phyloP scores from a whole-genome alignment of 2,888 invertebrate genomes.

The Isoperla grammatica region DNA sequence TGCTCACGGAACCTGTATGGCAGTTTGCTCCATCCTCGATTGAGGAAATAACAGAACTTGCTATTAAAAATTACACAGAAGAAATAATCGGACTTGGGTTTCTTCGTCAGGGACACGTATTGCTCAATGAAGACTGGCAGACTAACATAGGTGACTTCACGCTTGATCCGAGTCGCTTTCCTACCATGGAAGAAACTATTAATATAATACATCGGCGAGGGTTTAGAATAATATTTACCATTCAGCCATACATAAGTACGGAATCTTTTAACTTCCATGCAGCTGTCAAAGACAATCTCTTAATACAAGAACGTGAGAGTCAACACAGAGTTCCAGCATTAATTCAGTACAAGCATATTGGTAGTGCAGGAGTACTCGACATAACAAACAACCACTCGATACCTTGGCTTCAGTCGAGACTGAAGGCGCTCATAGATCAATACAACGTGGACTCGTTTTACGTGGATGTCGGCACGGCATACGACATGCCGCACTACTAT shows the following conservation, averaged over 20 bases:
- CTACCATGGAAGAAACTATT: slow-evolving; percentile 69
- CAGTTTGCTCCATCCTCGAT: slow-evolving; percentile 68
- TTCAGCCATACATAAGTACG: slow-evolving; percentile 80
- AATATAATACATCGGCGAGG: slow-evolving; percentile 76
- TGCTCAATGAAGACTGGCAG: slow-evolving; percentile 50
- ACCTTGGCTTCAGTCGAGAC: slow-evolving; percentile 70
- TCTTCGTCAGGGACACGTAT: slow-evolving; percentile 69
- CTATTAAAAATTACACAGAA: slow-evolving; percentile 76
- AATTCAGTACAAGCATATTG: slow-evolving; percentile 70
- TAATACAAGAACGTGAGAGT: slow-evolving; percentile 73
- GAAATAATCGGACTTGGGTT: slow-evolving; percentile 74
- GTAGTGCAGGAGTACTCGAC: slow-evolving; percentile 80
- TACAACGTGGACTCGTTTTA: slow-evolving; percentile 82
- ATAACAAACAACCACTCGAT: slow-evolving; percentile 76
- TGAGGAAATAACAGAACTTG: slow-evolving; percentile 58
- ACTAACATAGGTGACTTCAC: slow-evolving; percentile 60
- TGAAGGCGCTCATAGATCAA: slow-evolving; percentile 62
- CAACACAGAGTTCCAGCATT: slow-evolving; percentile 76
- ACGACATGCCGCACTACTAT: slow-evolving; percentile 82
- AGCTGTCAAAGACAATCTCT: slow-evolving; percentile 65
- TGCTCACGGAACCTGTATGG: slow-evolving; percentile 83
- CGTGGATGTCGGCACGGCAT: slow-evolving; percentile 74
- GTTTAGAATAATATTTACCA: slow-evolving; percentile 80
- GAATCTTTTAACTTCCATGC: slow-evolving; percentile 78
- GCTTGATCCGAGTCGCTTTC: slow-evolving; percentile 73